Conservation (phyloP, 2,888 invertebrate species). For the Lagria hirta region DNA sequence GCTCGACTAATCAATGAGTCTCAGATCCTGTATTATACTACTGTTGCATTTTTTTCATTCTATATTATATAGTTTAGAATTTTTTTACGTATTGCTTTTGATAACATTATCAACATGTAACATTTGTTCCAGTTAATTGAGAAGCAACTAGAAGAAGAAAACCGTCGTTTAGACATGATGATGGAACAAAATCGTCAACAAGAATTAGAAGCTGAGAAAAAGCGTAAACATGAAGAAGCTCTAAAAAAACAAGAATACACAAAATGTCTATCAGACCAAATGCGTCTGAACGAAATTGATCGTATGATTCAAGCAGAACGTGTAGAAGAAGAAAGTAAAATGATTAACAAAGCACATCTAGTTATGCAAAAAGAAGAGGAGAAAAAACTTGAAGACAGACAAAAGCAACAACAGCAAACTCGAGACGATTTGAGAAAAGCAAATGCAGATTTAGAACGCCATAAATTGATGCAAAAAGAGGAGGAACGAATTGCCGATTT, state of each 20-base stretch:
- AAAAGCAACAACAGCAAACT: constrained; percentile 57
- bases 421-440: constrained; percentile 63
- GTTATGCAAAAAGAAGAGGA: constrained; percentile 67
- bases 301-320: constrained; percentile 64
- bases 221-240: constrained; percentile 52
- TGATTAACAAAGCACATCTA: constrained; percentile 63
- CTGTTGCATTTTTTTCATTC: no score
- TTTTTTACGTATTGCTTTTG: no score
- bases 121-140: constrained; percentile 53
- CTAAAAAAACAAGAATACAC: constrained; percentile 42
- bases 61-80: no score
- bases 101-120: constrained; percentile 6
- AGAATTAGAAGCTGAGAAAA: constrained; percentile 60
- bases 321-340: constrained; percentile 68
- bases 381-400: constrained; percentile 60
- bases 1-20: no score
- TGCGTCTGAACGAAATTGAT: constrained; percentile 57
- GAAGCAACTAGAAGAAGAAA: constrained; percentile 60
- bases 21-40: no score
- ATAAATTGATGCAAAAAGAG: constrained; percentile 64
- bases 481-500: constrained; percentile 67
- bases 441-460: constrained; percentile 63
- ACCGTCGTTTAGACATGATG: constrained; percentile 64
- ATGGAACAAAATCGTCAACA: constrained; percentile 69
- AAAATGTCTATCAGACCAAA: constrained; percentile 53